These are phyloP conservation scores for human (Homo sapiens) DNA, from an alignment of 2,113 vertebrate species.

Conservation along the genomic window GRCh38 chr20:36682501-36683000, in stretches of 20 bases:
- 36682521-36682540: slow-evolving; percentile 93
- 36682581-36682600: slow-evolving; percentile 73
- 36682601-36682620: slow-evolving; percentile 21
- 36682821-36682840: too few relatives aligned
- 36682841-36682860: too few relatives aligned
- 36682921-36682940: too few relatives aligned
- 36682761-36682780: background rate
- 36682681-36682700: background rate
- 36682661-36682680: slow-evolving; percentile 4
- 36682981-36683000: too few relatives aligned
- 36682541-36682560: slow-evolving; percentile 93
- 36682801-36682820: too few relatives aligned
- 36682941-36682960: too few relatives aligned
- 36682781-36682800: too few relatives aligned
- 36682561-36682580: slow-evolving; percentile 95
- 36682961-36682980: too few relatives aligned
- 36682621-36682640: background rate
- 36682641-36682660: background rate
- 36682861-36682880: too few relatives aligned
- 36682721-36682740: background rate
- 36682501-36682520: slow-evolving; percentile 88
- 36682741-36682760: background rate
- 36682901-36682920: too few relatives aligned
- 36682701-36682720: background rate
- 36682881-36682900: too few relatives aligned